Percentiles rank a stretch among this genome's conserved stretches.
phyloP scores from a whole-genome alignment of 2,113 vertebrate genomes.

The Ammodytes marinus region DNA sequence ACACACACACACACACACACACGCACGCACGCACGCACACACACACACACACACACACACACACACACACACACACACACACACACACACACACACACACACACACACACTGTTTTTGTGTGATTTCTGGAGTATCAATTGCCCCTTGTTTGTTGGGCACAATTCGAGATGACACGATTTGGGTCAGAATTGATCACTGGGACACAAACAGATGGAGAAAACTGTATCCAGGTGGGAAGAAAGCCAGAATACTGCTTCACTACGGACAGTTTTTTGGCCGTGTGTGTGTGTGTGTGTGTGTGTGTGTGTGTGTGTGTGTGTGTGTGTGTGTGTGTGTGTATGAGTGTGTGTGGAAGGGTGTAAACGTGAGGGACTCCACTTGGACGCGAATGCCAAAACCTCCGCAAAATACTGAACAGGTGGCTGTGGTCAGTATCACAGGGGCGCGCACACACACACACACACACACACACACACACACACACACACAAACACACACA shows the following conservation, averaged over 20 bases:
- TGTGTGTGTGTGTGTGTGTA: no score
- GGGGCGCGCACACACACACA: no score
- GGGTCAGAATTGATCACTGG: constrained; percentile 68
- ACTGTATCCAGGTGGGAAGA: constrained; percentile 70
- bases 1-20: no score
- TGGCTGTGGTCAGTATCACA: constrained; percentile 58
- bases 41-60: no score
- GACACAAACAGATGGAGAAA: constrained; percentile 67
- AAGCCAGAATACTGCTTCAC: constrained; percentile 53
- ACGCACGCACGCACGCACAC: no score
- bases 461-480: no score
- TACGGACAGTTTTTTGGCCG: constrained; percentile 68
- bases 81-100: no score
- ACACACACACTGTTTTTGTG: not conserved
- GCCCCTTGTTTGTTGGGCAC: constrained; percentile 24
- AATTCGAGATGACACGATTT: constrained; percentile 36
- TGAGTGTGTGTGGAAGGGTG: no score
- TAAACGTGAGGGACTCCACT: constrained; percentile 50
- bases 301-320: no score
- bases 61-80: no score
- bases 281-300: constrained; percentile 22
- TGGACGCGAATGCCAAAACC: constrained; percentile 19
- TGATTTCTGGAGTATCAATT: constrained; percentile 13
- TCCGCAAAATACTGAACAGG: constrained; percentile 57
- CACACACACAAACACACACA: no score